Base-by-base conservation (phyloP, 2,888 invertebrate genomes). In the Eupithecia exiguata region DNA sequence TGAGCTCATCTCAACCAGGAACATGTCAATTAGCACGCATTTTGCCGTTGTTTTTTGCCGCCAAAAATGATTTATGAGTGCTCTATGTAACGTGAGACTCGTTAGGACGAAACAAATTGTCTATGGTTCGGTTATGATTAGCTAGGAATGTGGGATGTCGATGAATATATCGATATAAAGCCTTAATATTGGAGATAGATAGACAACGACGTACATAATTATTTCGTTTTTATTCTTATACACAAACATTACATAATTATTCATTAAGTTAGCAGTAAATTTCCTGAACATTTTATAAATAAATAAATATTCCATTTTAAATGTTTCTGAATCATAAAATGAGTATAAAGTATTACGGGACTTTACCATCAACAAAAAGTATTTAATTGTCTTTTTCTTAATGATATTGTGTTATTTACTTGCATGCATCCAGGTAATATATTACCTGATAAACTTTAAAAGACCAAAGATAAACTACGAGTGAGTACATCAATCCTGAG, bases 11-110 rank as follows among this genome's bases (percentile, higher is more conserved):
- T 86, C 83, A 88, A 86, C 85, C 87, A 91, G 93, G 92, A 92
- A 93, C 87, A 91, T 87, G 93, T 93, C 94, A 94, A 94, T 94
- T 94, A 94, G 93, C 93, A 90, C 88, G 89, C 89, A 89, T 89
- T 92, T 92, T 89, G 91, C 89, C 88, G 87, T 85, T 82, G 78
- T 84, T 90, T 89, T 92, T 91, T 89, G 84, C 82, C 75, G 77
- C 78, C 80, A 85, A 90, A 92, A 92, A 93, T 94, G 94, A 94
- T 94, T 93, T 92, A 94, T 90, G 92, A 84, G 83, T 83, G 81
- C 81, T 80, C 82, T 75, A 75, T 83, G 92, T 88, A 93, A 93
- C 86, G 74, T 86, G 92, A 94, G 84, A 87, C 91, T 92, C 88
- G 88, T 91, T 92, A 88, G 83, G 88, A 87, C 85, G 89, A 89